Evolutionary conservation across 2,888 invertebrate species (phyloP).

Genomic region (Ceraclea dissimilis): DNA sequence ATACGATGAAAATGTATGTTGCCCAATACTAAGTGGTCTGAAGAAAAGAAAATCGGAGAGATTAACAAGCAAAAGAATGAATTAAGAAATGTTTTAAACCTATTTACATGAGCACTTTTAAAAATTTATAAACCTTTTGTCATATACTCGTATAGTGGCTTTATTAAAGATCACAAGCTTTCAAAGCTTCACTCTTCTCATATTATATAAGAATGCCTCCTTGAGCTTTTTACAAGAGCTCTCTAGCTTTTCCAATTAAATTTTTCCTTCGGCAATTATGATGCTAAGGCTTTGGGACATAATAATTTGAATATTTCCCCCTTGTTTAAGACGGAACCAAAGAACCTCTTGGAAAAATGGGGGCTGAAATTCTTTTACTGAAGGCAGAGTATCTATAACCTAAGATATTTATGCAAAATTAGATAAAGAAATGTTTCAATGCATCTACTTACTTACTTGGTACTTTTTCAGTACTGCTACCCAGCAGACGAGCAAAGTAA

Average conservation of each 20-base stretch:
- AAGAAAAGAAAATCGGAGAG: too few relatives aligned
- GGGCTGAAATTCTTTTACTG: not conserved
- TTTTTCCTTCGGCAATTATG: constrained; percentile 21
- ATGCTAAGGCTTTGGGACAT: constrained; percentile 22
- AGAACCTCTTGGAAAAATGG: not conserved
- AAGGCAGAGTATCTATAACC: too few relatives aligned
- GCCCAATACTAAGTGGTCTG: too few relatives aligned
- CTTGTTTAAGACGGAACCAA: not conserved
- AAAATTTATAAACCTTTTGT: constrained; percentile 4
- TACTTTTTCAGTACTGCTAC: too few relatives aligned
- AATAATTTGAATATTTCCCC: constrained; percentile 22
- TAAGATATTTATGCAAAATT: too few relatives aligned
- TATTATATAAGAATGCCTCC: constrained; percentile 4
- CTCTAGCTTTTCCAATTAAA: constrained; percentile 22
- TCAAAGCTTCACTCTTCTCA: not conserved
- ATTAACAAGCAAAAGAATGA: too few relatives aligned
- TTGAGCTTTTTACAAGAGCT: constrained; percentile 1
- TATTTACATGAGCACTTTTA: not conserved
- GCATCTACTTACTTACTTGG: too few relatives aligned
- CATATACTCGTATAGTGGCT: constrained; percentile 1
- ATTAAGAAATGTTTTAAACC: too few relatives aligned
- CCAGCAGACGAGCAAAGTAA: too few relatives aligned
- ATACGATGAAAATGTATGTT: too few relatives aligned
- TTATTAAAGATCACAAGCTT: constrained; percentile 14
- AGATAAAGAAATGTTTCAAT: too few relatives aligned